A percentile compares a stretch with the other conserved stretches of the same genome.
Conservation (phyloP, 2,797 vertebrate genomes). For the Manis javanica region DNA sequence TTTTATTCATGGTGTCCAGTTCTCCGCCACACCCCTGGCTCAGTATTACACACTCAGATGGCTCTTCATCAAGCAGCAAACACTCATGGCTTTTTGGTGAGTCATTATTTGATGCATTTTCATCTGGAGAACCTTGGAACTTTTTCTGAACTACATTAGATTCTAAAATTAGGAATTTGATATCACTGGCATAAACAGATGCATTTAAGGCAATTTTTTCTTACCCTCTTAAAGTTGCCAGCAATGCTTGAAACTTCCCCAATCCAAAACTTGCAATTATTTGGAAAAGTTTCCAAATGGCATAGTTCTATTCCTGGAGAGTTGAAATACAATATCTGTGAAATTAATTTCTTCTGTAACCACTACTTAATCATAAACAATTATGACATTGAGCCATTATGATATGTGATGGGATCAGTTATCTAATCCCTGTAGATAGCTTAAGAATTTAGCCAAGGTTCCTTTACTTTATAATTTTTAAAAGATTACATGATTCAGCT, state of each 20-base stretch:
- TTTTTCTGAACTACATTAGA: neutral
- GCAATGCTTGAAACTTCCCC: neutral
- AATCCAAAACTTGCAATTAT: neutral
- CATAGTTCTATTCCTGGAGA: neutral
- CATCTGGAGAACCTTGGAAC: neutral
- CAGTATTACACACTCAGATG: neutral
- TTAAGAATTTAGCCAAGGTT: neutral
- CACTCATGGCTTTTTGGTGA: neutral
- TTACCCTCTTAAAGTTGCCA: neutral
- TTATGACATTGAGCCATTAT: neutral
- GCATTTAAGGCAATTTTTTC: neutral
- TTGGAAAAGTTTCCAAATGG: neutral
- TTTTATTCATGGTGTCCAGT: fast-evolving
- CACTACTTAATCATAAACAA: neutral
- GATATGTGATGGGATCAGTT: neutral
- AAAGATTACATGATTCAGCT: neutral
- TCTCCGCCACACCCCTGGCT: neutral
- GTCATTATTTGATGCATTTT: neutral
- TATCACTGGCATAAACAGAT: neutral
- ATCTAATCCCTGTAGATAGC: neutral
- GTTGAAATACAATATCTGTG: neutral
- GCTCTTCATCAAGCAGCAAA: neutral
- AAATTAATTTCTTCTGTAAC: constrained; percentile 31
- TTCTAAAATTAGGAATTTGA: neutral
- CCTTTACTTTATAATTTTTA: neutral